Evolutionary conservation across 2,113 vertebrate species (phyloP), one percentile per base, ranked within the genome.

Genomic region (Phaethon lepturus): DNA sequence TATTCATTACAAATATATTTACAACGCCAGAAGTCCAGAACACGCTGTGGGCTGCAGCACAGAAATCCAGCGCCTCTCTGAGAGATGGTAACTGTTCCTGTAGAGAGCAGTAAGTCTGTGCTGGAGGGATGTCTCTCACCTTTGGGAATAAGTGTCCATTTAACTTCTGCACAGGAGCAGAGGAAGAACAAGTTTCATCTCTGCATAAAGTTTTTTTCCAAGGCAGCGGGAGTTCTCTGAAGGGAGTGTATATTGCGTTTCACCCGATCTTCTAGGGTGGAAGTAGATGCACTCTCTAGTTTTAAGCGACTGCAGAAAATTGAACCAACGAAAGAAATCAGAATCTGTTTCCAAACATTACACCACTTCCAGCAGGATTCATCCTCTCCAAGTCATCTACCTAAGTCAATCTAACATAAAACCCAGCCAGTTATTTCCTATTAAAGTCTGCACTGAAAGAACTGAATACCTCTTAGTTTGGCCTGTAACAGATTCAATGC

Each of bases 171-270:
- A 6, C 58, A 8, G 66, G 28, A 72, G 72, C 72, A 74, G 76
- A 66, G 56, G 35, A n/a, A 50, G 58, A 28, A 18, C 5, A 2
- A 49, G 28, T 7, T 64, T 98, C 97, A 99, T 98, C 99, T 98
- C 94, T 98, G 99, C 99, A 99, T 99, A 16, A 99, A 99, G 98
- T 99, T 99, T 77, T 97, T 99, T 67, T 99, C 99, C 96, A 99
- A 76, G 23, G 99, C 99, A 4, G 98, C 98, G 0, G 99, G 94
- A 4, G 99, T 99, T 78, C 99, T 99, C 97, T 99, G 99, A 15
- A 99, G 98, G 81, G 99, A 99, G 97, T 99, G 98, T 97, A 99
- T 99, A 31, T 99, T 99, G 79, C 99, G 98, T 85, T 99, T 99
- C 60, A 99, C 99, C 16, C 99, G 94, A 47, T 99, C 99, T 90